phyloP scores from a whole-genome alignment of 2,797 vertebrate genomes.

The Delichon dasypus region DNA sequence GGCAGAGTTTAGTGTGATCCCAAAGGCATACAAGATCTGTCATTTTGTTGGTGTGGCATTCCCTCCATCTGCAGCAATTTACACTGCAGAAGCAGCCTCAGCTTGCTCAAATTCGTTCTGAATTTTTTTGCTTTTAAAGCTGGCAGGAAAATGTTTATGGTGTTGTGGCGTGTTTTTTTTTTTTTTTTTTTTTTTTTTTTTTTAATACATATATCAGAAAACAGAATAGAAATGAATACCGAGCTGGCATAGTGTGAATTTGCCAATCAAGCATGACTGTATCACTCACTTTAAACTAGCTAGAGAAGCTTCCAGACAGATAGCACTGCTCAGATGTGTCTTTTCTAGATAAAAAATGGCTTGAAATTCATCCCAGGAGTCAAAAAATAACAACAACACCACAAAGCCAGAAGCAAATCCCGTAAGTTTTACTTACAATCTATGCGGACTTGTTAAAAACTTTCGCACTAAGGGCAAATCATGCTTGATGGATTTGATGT shows the following conservation, averaged over 20 bases:
- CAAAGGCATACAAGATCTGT: conserved; percentile 9
- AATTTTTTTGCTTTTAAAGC: conserved; percentile 17
- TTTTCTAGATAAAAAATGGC: conserved; percentile 1
- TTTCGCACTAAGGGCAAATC: neutral
- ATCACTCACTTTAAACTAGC: conserved; percentile 15
- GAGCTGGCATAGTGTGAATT: conserved; percentile 56
- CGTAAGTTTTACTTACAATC: neutral
- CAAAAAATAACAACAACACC: neutral
- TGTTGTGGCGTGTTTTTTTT: too few relatives aligned
- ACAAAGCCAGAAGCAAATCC: neutral
- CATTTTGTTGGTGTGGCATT: neutral
- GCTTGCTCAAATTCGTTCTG: neutral
- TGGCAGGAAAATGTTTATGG: neutral
- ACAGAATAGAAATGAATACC: conserved; percentile 46
- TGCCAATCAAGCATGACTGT: conserved; percentile 33
- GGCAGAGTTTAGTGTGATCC: neutral
- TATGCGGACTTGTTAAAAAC: neutral
- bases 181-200: neutral
- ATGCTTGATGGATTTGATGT: neutral
- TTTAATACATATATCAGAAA: conserved; percentile 15
- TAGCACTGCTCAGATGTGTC: neutral
- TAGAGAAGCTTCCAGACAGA: conserved; percentile 9
- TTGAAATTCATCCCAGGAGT: neutral
- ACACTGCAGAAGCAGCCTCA: neutral
- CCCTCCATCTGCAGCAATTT: neutral